phyloP scores from a whole-genome alignment of 2,888 invertebrate species.

The Dysmachus trigonus region DNA sequence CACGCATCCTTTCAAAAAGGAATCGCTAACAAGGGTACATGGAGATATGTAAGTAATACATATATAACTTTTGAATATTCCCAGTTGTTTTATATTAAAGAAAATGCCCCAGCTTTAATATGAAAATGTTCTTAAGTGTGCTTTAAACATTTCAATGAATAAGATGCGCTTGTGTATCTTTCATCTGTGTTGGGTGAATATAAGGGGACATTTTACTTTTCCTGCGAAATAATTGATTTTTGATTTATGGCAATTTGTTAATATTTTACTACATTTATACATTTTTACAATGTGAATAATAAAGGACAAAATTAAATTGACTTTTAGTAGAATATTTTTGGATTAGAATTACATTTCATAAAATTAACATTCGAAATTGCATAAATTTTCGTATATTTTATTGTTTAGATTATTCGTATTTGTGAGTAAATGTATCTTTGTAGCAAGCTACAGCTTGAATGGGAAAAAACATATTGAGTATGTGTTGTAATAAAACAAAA shows the following conservation, averaged over 20 bases:
- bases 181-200: neutral
- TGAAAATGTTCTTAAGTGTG: neutral
- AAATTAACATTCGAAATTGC: neutral
- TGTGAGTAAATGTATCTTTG: too few relatives aligned
- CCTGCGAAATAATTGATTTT: neutral
- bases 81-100: neutral
- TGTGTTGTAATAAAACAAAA: too few relatives aligned
- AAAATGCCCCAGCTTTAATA: neutral
- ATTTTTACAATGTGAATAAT: neutral
- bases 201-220: neutral
- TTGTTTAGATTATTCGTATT: too few relatives aligned
- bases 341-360: neutral
- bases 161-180: neutral
- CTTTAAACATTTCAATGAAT: neutral
- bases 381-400: too few relatives aligned
- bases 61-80: neutral
- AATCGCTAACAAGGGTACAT: conserved; percentile 56
- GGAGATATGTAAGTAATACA: conserved; percentile 55
- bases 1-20: conserved; percentile 54
- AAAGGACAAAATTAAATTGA: neutral
- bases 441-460: too few relatives aligned
- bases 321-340: neutral
- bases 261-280: neutral
- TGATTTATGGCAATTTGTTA: neutral
- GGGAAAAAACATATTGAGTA: too few relatives aligned